A percentile compares a stretch with the other conserved stretches of the same genome.
phyloP scores from a whole-genome alignment of 2,113 vertebrate species.

The Macaca nemestrina region DNA sequence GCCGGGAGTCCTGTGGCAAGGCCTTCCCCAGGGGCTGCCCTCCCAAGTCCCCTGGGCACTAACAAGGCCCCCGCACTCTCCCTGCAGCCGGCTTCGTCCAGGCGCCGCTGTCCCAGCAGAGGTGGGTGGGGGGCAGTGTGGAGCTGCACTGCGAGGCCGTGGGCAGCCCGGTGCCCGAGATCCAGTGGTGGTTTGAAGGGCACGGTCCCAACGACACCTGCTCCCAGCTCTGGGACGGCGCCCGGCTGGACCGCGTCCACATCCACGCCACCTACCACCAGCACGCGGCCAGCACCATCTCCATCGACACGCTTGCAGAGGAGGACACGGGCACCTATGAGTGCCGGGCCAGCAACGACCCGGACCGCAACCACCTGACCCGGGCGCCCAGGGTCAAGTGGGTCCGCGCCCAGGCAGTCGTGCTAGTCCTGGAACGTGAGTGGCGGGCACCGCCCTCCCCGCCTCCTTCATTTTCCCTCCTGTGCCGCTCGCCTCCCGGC shows the following conservation, averaged over 20 bases:
- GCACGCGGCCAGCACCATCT: slow-evolving; percentile 91
- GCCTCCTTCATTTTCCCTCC: slow-evolving; percentile 61
- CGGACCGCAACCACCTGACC: slow-evolving; percentile 94
- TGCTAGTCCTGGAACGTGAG: slow-evolving; percentile 97
- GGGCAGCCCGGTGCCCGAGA: slow-evolving; percentile 91
- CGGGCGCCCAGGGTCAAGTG: slow-evolving; percentile 96
- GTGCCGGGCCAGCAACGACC: slow-evolving; percentile 97
- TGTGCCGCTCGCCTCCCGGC: slow-evolving; percentile 33
- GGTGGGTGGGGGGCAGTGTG: slow-evolving; percentile 85
- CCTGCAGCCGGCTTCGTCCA: slow-evolving; percentile 88
- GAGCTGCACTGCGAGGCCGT: slow-evolving; percentile 94
- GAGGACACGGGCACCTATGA: slow-evolving; percentile 93
- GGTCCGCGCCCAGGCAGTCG: slow-evolving; percentile 96
- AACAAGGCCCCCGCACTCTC: not conserved
- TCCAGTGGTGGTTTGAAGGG: slow-evolving; percentile 95
- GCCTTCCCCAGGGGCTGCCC: not conserved
- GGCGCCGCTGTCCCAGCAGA: slow-evolving; percentile 91
- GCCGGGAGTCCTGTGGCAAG: not conserved
- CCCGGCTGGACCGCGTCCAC: slow-evolving; percentile 87
- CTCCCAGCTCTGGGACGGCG: slow-evolving; percentile 93
- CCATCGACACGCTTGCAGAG: slow-evolving; percentile 85
- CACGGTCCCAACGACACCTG: slow-evolving; percentile 87
- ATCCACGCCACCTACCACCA: slow-evolving; percentile 93
- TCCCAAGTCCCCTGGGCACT: too few species aligned
- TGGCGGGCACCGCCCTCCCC: slow-evolving; percentile 78